Evolutionary conservation across 2,797 vertebrate species (phyloP), one percentile per base, ranked within the genome.

Genomic region (Pseudopleuronectes americanus): DNA sequence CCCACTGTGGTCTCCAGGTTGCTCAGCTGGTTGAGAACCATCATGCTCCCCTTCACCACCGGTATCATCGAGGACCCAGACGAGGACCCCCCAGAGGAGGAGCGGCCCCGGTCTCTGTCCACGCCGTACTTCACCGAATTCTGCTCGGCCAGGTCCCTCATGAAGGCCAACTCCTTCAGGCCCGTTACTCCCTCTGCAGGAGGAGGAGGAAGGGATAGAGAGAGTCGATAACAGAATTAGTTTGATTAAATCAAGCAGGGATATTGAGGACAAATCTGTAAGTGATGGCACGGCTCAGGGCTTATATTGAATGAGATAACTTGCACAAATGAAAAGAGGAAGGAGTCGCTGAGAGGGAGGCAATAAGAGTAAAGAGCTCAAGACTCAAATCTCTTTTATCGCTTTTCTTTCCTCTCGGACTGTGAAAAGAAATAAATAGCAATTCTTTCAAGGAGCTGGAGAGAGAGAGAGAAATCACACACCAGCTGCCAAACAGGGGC

Each of bases 11-110:
- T 99, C 92, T 99, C 97, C 90, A 99, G 94, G 94, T 99, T 99
- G 79, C 98, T 99, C 58, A 99, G 94, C 88, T 99, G 97, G 91
- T 99, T 99, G 2, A 99, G 93, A 0, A 99, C 98, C 97, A 99
- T 99, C 98, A 99, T 99, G 91, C 97, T 98, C 22, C 98, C 98
- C 87, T 99, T 99, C 73, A 95, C 91, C 45, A 98, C 96, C 0
- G 97, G 96, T 19, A 97, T 92, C 31, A 89, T 69, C 41, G 81
- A 79, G 12, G 86, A 81, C 1, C 84, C 75, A 0, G 87, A 69
- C 0, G 78, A 77, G 0, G 64, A 71, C n/a, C n/a, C n/a, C n/a
- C n/a, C n/a, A 0, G 58, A 69, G 1, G 77, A 68, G 8, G 91
- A 90, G 36, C 94, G 92, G 55, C 96, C 95, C 2, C 88, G 85